A percentile compares a stretch with the other conserved stretches of the same genome.
Evolutionary conservation across 2,888 invertebrate species (phyloP).

Genomic region (Margaritifera margaritifera): DNA sequence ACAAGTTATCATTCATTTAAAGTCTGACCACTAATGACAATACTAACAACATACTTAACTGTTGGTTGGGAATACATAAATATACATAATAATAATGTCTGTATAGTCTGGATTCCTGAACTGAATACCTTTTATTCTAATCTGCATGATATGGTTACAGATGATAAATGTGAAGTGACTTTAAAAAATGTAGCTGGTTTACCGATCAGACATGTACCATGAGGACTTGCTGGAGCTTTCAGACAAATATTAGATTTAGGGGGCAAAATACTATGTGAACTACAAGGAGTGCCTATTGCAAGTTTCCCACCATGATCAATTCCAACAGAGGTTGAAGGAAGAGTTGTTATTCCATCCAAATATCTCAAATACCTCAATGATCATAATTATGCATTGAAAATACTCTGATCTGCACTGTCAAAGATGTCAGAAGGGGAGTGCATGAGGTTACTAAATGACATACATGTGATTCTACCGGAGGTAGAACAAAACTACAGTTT

Average conservation of each 20-base stretch:
- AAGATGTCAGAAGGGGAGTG: no score
- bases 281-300: slow-evolving; percentile 12
- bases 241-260: slow-evolving; percentile 4
- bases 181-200: slow-evolving; percentile 11
- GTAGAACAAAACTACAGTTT: no score
- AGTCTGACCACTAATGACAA: slow-evolving; percentile 6
- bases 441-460: no score
- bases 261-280: slow-evolving; percentile 7
- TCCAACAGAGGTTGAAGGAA: slow-evolving; percentile 6
- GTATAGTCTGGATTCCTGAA: slow-evolving; percentile 13
- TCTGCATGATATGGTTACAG: slow-evolving; percentile 3
- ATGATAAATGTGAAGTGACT: slow-evolving; percentile 2
- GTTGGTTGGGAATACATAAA: slow-evolving; percentile 12
- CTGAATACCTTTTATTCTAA: neutral
- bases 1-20: slow-evolving; percentile 17
- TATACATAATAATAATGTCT: slow-evolving; percentile 9
- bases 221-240: slow-evolving; percentile 7
- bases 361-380: neutral
- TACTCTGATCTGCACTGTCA: no score
- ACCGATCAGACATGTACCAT: slow-evolving; percentile 8
- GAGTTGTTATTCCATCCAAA: slow-evolving; percentile 2
- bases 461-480: no score
- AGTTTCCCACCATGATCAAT: slow-evolving; percentile 20
- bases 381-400: no score
- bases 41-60: neutral